Percentiles rank a stretch among this genome's conserved stretches.
Conservation (phyloP, 2,888 invertebrate genomes). For the Synanthedon myopaeformis region DNA sequence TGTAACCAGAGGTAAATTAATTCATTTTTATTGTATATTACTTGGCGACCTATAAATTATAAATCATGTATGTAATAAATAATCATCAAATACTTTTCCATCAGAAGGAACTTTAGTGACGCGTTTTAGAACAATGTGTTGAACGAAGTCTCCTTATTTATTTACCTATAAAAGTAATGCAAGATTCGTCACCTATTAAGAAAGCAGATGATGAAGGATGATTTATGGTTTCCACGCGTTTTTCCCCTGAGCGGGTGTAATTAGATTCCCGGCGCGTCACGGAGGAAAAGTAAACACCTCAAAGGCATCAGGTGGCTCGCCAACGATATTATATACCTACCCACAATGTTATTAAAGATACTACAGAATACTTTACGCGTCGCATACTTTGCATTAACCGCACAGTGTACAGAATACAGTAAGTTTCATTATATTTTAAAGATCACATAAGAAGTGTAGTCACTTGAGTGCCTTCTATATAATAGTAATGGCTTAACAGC, state of each 20-base stretch:
- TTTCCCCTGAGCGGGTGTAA: conserved; percentile 12
- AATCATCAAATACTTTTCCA: too few species aligned
- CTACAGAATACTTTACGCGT: background rate
- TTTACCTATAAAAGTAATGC: background rate
- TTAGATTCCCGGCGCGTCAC: conserved; percentile 7
- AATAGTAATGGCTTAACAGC: too few species aligned
- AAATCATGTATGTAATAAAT: too few species aligned
- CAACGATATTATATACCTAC: conserved; percentile 12
- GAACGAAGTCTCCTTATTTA: background rate
- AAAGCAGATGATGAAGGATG: conserved; percentile 35
- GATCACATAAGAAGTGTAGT: too few species aligned
- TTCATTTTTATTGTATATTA: too few species aligned
- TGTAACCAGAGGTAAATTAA: too few species aligned
- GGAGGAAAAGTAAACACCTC: conserved; percentile 27
- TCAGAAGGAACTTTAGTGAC: too few species aligned
- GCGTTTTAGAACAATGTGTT: too few species aligned
- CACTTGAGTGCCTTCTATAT: too few species aligned
- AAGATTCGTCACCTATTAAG: background rate
- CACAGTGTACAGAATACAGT: background rate
- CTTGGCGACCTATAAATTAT: too few species aligned
- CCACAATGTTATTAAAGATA: conserved; percentile 7
- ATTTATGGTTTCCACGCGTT: conserved; percentile 36
- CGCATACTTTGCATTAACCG: background rate
- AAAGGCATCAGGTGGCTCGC: conserved; percentile 30
- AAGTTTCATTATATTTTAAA: too few species aligned